Evolutionary conservation across 2,888 invertebrate species (phyloP).

Genomic region (Parnassius glacialis): DNA sequence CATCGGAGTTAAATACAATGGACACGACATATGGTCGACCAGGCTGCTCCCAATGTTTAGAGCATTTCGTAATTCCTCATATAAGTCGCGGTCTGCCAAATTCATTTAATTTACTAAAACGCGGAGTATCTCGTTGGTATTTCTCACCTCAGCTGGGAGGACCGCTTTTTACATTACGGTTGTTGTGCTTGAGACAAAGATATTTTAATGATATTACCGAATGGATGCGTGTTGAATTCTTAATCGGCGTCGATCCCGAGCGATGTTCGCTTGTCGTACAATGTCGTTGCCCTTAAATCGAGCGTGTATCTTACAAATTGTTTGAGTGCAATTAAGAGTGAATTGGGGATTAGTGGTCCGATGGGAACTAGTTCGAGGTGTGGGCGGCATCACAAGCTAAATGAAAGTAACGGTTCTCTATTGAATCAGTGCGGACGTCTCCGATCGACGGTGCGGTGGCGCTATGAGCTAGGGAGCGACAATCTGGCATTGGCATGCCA

Average conservation of each 20-base stretch:
- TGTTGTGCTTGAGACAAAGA: slow-evolving; percentile 75
- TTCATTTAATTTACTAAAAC: slow-evolving; percentile 58
- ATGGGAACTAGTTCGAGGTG: slow-evolving; percentile 59
- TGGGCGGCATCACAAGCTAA: slow-evolving; percentile 76
- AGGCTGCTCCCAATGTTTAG: background rate
- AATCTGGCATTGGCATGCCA: slow-evolving; percentile 47
- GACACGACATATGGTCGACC: slow-evolving; percentile 68
- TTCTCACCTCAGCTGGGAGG: slow-evolving; percentile 73
- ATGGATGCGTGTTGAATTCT: slow-evolving; percentile 75
- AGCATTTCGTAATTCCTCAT: slow-evolving; percentile 8
- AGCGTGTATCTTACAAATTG: slow-evolving; percentile 73
- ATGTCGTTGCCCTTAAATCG: slow-evolving; percentile 77
- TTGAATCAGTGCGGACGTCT: slow-evolving; percentile 56
- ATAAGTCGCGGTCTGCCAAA: slow-evolving; percentile 41
- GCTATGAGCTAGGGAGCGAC: slow-evolving; percentile 32
- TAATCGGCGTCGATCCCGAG: slow-evolving; percentile 66
- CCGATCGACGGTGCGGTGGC: slow-evolving; percentile 54
- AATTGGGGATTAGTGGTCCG: slow-evolving; percentile 52
- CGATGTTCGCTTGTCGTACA: slow-evolving; percentile 49
- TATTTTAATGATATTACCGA: slow-evolving; percentile 80
- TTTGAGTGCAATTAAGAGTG: slow-evolving; percentile 61
- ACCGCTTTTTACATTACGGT: slow-evolving; percentile 65
- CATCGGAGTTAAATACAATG: slow-evolving; percentile 70
- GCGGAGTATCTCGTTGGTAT: slow-evolving; percentile 59
- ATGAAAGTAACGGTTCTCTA: slow-evolving; percentile 62